Evolutionary conservation across 2,113 vertebrate genomes (phyloP).

Genomic region (Pteronura brasiliensis): DNA sequence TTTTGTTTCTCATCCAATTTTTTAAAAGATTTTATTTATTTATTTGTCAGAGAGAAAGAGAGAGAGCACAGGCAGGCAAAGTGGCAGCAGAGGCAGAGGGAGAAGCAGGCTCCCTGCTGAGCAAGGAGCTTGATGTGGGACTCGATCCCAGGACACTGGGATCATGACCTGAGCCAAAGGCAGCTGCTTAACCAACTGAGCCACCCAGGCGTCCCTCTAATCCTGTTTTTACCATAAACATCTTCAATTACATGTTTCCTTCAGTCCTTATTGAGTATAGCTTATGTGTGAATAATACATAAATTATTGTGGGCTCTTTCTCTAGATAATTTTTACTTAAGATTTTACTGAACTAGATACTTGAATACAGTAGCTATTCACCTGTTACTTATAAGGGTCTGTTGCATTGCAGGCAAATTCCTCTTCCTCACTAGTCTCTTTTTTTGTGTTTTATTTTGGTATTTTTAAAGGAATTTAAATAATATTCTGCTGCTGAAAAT

Average conservation of each 20-base stretch:
- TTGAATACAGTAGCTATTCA: not conserved
- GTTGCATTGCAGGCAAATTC: not conserved
- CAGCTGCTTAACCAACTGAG: too few species aligned
- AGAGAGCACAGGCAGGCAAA: too few species aligned
- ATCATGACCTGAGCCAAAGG: too few species aligned
- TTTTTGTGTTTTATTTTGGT: not conserved
- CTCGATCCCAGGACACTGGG: too few species aligned
- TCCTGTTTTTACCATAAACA: not conserved
- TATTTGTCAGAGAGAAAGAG: too few species aligned
- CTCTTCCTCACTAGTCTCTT: not conserved
- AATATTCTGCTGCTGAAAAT: not conserved
- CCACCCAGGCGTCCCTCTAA: not conserved
- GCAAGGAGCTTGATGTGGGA: too few species aligned
- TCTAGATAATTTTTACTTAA: not conserved
- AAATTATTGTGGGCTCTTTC: not conserved
- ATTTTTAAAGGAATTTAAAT: not conserved
- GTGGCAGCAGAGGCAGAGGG: too few species aligned
- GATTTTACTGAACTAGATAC: not conserved
- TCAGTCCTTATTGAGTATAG: not conserved
- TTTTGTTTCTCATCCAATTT: conserved; percentile 1
- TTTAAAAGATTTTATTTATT: not conserved
- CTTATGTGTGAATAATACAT: not conserved
- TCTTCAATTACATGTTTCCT: not conserved
- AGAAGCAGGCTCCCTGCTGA: too few species aligned
- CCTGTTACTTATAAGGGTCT: not conserved